phyloP scores from a whole-genome alignment of 2,888 invertebrate species.

The Ormyrus nitidulus region DNA sequence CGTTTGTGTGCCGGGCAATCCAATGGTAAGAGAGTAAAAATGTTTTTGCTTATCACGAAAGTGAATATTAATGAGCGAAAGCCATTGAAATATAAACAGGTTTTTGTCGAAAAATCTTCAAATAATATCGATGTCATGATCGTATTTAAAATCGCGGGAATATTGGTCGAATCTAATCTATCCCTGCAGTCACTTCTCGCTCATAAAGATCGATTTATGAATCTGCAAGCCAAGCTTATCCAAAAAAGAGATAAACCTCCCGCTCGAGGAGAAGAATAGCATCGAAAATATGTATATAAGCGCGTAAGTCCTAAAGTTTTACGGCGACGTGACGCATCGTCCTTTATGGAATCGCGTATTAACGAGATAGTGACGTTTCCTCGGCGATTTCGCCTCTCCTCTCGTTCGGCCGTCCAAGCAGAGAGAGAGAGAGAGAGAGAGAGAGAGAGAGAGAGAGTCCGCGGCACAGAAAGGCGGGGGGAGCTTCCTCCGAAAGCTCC shows the following conservation, averaged over 20 bases:
- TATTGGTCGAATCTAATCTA: no score
- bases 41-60: no score
- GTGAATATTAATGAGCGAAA: no score
- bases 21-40: no score
- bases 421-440: background rate
- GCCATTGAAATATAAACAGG: no score
- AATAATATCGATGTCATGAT: no score
- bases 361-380: slow-evolving; percentile 31
- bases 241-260: background rate
- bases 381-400: background rate
- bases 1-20: no score
- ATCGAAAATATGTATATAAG: background rate
- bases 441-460: slow-evolving; percentile 2
- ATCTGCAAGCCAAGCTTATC: background rate
- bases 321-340: slow-evolving; percentile 8
- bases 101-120: no score
- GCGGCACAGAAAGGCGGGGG: slow-evolving; percentile 1
- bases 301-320: slow-evolving; percentile 26
- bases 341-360: slow-evolving; percentile 1
- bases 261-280: background rate
- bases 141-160: no score
- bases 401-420: background rate
- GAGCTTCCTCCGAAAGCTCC: slow-evolving; percentile 15
- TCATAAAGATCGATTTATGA: slow-evolving; percentile 4
- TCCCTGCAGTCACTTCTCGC: no score